phyloP scores from a whole-genome alignment of 2,113 vertebrate species.

The Ondatra zibethicus region DNA sequence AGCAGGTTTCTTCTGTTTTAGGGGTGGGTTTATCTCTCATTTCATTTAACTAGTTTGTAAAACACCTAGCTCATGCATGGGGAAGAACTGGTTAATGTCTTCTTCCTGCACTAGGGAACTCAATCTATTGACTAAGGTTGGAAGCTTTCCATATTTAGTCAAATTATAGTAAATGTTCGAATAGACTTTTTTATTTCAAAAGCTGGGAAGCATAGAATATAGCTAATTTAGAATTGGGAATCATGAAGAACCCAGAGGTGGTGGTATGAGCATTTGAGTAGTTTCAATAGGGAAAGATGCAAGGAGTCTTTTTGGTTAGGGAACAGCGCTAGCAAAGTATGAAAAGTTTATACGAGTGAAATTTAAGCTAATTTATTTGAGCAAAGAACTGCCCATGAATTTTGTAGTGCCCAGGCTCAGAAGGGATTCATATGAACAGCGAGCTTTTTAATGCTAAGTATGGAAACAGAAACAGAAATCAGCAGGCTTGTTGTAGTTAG shows the following conservation, averaged over 20 bases:
- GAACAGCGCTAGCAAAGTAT: neutral
- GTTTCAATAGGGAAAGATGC: neutral
- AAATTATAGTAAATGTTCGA: neutral
- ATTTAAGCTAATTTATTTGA: neutral
- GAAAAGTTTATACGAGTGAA: neutral
- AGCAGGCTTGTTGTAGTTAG: neutral
- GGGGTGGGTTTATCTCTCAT: neutral
- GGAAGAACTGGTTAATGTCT: neutral
- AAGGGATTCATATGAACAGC: neutral
- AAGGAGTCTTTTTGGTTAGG: neutral
- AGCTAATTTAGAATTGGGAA: neutral
- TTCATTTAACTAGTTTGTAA: conserved; percentile 36
- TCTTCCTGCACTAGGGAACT: neutral
- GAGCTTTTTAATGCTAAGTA: neutral
- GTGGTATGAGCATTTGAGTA: neutral
- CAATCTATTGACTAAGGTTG: neutral
- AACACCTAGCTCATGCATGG: neutral
- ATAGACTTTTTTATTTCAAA: neutral
- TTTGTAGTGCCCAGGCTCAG: neutral
- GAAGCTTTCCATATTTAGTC: neutral
- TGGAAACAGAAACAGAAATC: neutral
- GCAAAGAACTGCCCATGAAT: neutral
- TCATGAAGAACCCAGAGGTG: neutral
- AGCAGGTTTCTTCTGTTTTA: conserved; percentile 3
- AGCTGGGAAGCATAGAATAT: neutral